A percentile compares a stretch with the other conserved stretches of the same genome.
Evolutionary conservation across 2,113 vertebrate species (phyloP).

Genomic region (Phrynocephalus versicolor): DNA sequence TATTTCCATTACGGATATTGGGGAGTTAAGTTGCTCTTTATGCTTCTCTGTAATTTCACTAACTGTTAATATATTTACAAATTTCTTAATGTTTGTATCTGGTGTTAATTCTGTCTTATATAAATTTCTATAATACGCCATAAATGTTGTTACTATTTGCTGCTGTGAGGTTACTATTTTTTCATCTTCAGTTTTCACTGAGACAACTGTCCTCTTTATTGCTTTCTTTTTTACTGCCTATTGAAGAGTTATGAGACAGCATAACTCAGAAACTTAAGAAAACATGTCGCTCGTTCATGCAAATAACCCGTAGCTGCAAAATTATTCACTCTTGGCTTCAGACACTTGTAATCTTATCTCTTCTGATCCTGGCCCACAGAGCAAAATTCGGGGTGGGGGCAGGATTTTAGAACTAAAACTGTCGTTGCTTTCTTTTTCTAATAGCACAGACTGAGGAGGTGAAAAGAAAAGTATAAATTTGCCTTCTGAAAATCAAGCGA

Average conservation of each 20-base stretch:
- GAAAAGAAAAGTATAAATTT: slow-evolving; percentile 73
- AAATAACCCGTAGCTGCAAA: slow-evolving; percentile 45
- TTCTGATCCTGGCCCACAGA: slow-evolving; percentile 67
- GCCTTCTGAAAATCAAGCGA: slow-evolving; percentile 66
- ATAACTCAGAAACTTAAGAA: slow-evolving; percentile 45
- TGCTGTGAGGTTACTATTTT: too few species aligned
- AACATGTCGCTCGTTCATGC: slow-evolving; percentile 36
- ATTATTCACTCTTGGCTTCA: slow-evolving; percentile 68
- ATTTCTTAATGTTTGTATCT: too few species aligned
- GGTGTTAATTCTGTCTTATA: too few species aligned
- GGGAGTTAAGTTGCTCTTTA: too few species aligned
- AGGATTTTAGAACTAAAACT: slow-evolving; percentile 64
- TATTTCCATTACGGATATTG: too few species aligned
- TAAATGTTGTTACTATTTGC: too few species aligned
- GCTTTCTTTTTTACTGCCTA: too few species aligned
- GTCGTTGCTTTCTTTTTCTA: slow-evolving; percentile 1
- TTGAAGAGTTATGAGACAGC: slow-evolving; percentile 52
- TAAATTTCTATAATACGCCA: too few species aligned
- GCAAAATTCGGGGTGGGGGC: slow-evolving; percentile 27
- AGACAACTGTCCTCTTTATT: too few species aligned
- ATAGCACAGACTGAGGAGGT: slow-evolving; percentile 63
- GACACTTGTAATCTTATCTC: slow-evolving; percentile 66
- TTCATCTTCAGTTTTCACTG: too few species aligned
- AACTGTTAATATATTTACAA: too few species aligned
- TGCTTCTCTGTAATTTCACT: too few species aligned